Conservation (phyloP, 2,888 invertebrate species). For the Amaurobius ferox region DNA sequence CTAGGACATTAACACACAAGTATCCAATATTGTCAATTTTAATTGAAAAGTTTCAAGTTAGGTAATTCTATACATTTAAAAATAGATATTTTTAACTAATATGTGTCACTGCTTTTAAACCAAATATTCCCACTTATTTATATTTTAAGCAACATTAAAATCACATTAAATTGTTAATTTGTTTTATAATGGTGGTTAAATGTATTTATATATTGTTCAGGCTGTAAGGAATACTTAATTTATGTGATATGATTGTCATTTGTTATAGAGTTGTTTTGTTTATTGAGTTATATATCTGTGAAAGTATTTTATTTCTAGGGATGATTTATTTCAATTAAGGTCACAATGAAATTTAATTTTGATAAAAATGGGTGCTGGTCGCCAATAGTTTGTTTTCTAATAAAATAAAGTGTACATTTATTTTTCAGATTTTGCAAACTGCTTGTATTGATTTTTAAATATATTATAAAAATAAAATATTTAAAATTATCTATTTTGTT, state of each 20-base stretch:
- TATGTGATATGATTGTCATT: too few species aligned
- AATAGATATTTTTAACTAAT: conserved; percentile 9
- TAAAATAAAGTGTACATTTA: not conserved
- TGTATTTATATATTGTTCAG: too few species aligned
- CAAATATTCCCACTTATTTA: too few species aligned
- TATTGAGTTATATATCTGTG: too few species aligned
- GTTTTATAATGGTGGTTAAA: too few species aligned
- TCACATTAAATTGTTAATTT: too few species aligned
- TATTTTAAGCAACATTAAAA: too few species aligned
- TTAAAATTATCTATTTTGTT: too few species aligned
- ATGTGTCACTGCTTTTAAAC: not conserved
- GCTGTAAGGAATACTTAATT: too few species aligned
- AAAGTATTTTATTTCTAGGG: too few species aligned
- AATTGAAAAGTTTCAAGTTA: not conserved
- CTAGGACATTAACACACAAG: not conserved
- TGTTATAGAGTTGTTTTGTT: too few species aligned
- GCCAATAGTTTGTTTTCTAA: conserved; percentile 23
- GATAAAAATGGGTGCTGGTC: conserved; percentile 36
- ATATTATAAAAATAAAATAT: not conserved
- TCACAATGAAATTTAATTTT: not conserved
- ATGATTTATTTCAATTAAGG: not conserved
- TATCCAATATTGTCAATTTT: not conserved
- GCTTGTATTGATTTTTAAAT: not conserved
- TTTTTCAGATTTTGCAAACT: conserved; percentile 1
- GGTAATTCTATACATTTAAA: not conserved